Conservation (phyloP, 2,888 invertebrate species). For the Nephrotoma guestfalica region DNA sequence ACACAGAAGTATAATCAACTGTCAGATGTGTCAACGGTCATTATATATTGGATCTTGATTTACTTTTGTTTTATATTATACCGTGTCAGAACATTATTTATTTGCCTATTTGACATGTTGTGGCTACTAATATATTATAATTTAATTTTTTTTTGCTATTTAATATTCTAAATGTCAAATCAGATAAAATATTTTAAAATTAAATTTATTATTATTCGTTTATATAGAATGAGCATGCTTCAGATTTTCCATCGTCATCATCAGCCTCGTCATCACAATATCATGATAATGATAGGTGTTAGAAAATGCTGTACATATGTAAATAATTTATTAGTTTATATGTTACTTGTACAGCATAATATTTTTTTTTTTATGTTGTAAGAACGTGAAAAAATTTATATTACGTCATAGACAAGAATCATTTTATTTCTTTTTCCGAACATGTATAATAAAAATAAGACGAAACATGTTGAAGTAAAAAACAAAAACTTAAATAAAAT, state of each 20-base stretch:
- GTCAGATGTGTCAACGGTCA: background rate
- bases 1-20: background rate
- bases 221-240: background rate
- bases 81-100: background rate
- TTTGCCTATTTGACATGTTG: background rate
- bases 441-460: background rate
- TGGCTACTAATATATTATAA: background rate
- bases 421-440: background rate
- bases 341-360: background rate
- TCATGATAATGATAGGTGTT: background rate
- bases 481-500: background rate
- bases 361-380: background rate
- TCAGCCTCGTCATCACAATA: background rate
- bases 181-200: background rate
- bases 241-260: background rate
- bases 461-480: background rate
- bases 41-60: background rate
- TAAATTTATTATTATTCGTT: background rate
- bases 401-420: slow-evolving; percentile 3
- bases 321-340: background rate
- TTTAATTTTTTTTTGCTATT: background rate
- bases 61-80: background rate
- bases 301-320: background rate
- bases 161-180: background rate
- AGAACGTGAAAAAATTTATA: background rate